phyloP scores from a whole-genome alignment of 2,888 invertebrate species.

The Eulithis prunata region DNA sequence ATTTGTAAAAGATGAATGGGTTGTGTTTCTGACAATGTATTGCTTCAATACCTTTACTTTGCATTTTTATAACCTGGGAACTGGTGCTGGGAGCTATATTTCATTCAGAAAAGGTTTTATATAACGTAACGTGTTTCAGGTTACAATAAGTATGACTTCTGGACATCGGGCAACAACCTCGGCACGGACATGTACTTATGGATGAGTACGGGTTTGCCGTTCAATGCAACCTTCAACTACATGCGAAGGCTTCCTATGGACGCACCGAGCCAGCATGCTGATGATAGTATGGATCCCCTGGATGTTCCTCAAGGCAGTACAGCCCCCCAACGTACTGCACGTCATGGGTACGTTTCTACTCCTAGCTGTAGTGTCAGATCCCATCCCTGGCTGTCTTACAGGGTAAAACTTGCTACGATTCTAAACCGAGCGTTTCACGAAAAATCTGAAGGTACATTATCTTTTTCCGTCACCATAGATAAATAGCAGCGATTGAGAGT shows the following conservation, averaged over 20 bases:
- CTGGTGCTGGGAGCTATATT: too few species aligned
- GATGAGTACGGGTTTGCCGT: constrained; percentile 95
- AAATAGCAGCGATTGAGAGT: too few species aligned
- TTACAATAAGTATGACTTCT: constrained; percentile 93
- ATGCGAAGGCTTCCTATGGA: constrained; percentile 85
- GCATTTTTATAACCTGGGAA: constrained; percentile 8
- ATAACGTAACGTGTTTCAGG: constrained; percentile 61
- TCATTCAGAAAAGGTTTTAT: too few species aligned
- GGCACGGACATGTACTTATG: constrained; percentile 95
- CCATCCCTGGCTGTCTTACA: too few species aligned
- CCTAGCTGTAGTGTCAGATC: not conserved
- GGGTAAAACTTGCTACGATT: too few species aligned
- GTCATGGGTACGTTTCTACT: constrained; percentile 85
- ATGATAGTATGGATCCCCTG: constrained; percentile 85
- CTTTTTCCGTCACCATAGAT: too few species aligned
- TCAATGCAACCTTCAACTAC: constrained; percentile 95
- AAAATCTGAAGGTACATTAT: too few species aligned
- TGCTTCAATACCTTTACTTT: constrained; percentile 13
- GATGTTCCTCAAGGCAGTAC: constrained; percentile 89
- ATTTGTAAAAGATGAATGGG: constrained; percentile 25
- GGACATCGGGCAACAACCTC: constrained; percentile 94
- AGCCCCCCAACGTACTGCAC: constrained; percentile 90
- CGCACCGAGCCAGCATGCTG: constrained; percentile 81
- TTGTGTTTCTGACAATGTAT: constrained; percentile 13
- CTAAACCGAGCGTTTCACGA: too few species aligned